A percentile compares a stretch with the other conserved stretches of the same genome.
These are phyloP conservation scores for Xiphophorus maculatus DNA, from an alignment of 2,113 vertebrate species.

Conservation along the genomic window DNA sequence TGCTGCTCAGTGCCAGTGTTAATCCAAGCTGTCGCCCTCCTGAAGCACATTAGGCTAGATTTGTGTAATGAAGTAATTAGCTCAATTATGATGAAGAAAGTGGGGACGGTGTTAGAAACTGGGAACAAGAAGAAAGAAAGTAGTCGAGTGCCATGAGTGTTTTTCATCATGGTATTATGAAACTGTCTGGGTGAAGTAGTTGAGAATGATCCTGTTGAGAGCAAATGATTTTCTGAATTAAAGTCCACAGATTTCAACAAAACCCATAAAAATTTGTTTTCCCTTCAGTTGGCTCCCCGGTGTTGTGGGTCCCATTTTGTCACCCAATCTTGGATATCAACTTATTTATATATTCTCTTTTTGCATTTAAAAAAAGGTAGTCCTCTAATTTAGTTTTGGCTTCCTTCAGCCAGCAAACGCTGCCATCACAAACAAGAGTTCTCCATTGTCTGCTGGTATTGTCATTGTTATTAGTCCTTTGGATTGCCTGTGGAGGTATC, in stretches of 20 bases:
- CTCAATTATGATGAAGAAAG: slow-evolving; percentile 72
- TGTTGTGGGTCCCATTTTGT: slow-evolving; percentile 1
- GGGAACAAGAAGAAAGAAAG: slow-evolving; percentile 36
- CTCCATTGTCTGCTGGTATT: slow-evolving; percentile 67
- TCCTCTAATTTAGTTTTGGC: slow-evolving; percentile 45
- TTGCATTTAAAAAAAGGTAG: slow-evolving; percentile 29
- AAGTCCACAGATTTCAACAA: slow-evolving; percentile 19
- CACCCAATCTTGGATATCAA: slow-evolving; percentile 11
- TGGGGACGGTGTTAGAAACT: slow-evolving; percentile 43
- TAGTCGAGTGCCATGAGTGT: slow-evolving; percentile 10
- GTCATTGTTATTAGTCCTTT: slow-evolving; percentile 78
- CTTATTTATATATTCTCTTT: slow-evolving; percentile 25
- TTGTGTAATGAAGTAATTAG: slow-evolving; percentile 82
- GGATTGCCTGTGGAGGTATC: slow-evolving; percentile 71
- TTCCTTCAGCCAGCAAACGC: slow-evolving; percentile 42
- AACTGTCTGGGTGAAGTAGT: slow-evolving; percentile 31
- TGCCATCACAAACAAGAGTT: slow-evolving; percentile 55
- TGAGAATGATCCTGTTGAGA: slow-evolving; percentile 13
- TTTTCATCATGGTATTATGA: slow-evolving; percentile 31
- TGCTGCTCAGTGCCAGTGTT: slow-evolving; percentile 77
- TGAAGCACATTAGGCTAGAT: slow-evolving; percentile 78
- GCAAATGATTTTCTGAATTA: slow-evolving; percentile 35
- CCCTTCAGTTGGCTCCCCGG: slow-evolving; percentile 8
- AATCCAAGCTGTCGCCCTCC: slow-evolving; percentile 77
- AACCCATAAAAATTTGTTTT: slow-evolving; percentile 34